Conservation (phyloP, 2,113 vertebrate genomes). For the Oryzias javanicus region DNA sequence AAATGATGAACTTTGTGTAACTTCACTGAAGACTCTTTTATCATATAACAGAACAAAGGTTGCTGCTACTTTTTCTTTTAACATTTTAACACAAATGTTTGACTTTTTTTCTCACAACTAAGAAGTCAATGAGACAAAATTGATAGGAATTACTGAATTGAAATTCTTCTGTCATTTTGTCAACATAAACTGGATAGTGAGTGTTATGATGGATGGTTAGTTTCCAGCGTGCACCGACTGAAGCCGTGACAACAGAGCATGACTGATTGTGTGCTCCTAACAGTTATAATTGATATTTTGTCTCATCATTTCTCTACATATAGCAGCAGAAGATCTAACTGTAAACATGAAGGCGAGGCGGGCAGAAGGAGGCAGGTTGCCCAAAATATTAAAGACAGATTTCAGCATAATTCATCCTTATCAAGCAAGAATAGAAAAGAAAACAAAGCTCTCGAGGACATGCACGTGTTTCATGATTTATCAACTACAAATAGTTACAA, state of each 20-base stretch:
- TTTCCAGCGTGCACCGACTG: constrained; percentile 15
- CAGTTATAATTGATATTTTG: constrained; percentile 45
- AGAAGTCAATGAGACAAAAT: too few species aligned
- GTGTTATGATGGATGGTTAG: constrained; percentile 38
- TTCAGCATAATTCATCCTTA: constrained; percentile 29
- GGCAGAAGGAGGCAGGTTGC: constrained; percentile 18
- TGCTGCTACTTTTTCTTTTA: too few species aligned
- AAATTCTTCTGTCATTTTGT: too few species aligned
- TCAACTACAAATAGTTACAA: constrained; percentile 36
- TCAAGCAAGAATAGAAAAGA: constrained; percentile 26
- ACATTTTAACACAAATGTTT: too few species aligned
- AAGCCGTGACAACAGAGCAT: constrained; percentile 11
- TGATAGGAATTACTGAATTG: too few species aligned
- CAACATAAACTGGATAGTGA: too few species aligned
- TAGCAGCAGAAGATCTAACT: constrained; percentile 33
- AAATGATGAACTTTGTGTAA: too few species aligned
- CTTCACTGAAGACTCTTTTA: too few species aligned
- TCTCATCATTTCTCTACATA: constrained; percentile 8
- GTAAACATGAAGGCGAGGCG: constrained; percentile 45
- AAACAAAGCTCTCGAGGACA: constrained; percentile 48
- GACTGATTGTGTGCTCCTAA: constrained; percentile 40
- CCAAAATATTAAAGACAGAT: constrained; percentile 11
- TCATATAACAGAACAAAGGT: too few species aligned
- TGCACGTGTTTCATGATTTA: constrained; percentile 52
- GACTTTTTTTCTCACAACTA: too few species aligned